Conservation (phyloP, 2,113 vertebrate genomes). For the Anhinga rufa region DNA sequence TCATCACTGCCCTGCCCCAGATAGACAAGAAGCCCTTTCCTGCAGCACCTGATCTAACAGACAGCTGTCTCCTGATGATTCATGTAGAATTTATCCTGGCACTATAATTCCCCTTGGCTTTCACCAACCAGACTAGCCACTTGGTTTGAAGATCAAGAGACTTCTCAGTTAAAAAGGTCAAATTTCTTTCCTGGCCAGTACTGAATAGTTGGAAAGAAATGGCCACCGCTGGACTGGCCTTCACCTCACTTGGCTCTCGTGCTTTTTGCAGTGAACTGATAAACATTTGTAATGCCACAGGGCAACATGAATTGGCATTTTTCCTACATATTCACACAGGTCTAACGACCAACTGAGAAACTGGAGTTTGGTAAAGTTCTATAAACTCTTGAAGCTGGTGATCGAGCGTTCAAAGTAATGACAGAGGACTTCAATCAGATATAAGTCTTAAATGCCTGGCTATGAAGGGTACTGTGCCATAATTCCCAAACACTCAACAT, state of each 20-base stretch:
- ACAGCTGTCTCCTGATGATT: background rate
- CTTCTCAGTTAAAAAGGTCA: background rate
- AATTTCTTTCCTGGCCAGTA: background rate
- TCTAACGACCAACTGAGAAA: background rate
- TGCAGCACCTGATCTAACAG: background rate
- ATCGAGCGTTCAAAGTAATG: background rate
- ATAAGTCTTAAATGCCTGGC: background rate
- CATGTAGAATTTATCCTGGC: background rate
- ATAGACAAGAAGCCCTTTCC: background rate
- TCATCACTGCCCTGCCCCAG: background rate
- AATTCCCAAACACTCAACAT: background rate
- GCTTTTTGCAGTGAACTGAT: background rate
- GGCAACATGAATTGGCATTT: background rate
- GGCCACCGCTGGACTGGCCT: background rate
- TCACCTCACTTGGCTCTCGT: background rate
- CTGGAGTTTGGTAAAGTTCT: background rate
- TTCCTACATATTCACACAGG: background rate
- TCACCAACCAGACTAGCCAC: background rate
- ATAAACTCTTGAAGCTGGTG: background rate
- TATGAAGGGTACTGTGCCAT: background rate
- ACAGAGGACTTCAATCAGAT: background rate
- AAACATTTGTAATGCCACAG: background rate
- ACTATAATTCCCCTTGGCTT: background rate
- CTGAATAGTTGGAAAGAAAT: background rate
- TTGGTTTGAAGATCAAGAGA: conserved; percentile 10